phyloP scores from a whole-genome alignment of 2,888 invertebrate species.

The Macrophya alboannulata region DNA sequence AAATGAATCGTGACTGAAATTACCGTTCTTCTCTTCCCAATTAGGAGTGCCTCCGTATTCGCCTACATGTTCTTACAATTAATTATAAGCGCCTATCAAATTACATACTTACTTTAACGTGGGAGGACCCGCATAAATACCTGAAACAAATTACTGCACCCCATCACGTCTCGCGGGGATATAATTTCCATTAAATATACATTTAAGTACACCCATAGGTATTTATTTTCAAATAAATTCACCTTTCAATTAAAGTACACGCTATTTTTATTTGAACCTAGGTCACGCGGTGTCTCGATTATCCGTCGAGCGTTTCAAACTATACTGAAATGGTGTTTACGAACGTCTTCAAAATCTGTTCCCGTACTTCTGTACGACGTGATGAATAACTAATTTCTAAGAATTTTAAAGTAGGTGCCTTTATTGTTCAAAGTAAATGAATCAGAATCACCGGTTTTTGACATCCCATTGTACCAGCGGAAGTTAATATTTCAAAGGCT shows the following conservation, averaged over 20 bases:
- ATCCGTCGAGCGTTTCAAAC: background rate
- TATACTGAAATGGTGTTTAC: background rate
- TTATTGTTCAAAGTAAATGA: background rate
- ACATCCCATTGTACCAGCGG: background rate
- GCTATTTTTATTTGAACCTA: background rate
- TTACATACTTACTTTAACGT: background rate
- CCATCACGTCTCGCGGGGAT: background rate
- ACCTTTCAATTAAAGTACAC: background rate
- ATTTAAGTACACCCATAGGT: background rate
- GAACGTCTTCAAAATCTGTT: background rate
- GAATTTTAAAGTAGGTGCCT: background rate
- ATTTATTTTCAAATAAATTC: background rate
- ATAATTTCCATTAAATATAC: slow-evolving; percentile 16
- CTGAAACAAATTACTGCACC: slow-evolving; percentile 34
- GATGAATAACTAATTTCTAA: background rate
- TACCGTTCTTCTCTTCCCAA: background rate
- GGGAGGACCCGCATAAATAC: background rate
- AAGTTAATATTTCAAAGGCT: background rate
- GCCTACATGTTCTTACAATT: background rate
- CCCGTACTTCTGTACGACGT: background rate
- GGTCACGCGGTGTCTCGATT: background rate
- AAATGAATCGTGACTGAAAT: slow-evolving; percentile 1
- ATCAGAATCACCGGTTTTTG: background rate
- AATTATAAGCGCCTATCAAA: background rate
- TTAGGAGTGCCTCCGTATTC: background rate